Base-by-base conservation (phyloP, 2,113 vertebrate genomes). In the Isurus oxyrinchus region DNA sequence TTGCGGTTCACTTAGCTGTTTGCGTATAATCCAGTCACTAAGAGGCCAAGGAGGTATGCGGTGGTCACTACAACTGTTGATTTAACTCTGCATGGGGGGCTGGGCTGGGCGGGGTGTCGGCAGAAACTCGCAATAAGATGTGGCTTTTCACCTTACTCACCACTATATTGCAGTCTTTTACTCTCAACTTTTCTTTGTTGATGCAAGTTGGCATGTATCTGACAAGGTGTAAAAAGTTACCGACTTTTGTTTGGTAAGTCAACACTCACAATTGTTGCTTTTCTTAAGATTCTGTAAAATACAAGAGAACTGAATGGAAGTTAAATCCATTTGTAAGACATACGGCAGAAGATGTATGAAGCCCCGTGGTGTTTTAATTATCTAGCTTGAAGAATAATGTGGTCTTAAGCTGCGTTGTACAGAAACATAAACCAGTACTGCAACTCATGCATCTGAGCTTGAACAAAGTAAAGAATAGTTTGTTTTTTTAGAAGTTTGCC, bases 1-100 rank as follows among this genome's bases (percentile, higher is more conserved):
- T 66, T 63, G 35, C 61, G 40, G 61, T 66, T 44, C 35, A 40
- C 59, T 66, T 94, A 40, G 35, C 59, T 25, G 59, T 40, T 66
- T 40, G 61, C 44, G 3, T 94, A 59, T n/a, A 40, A 66, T 94
- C 61, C 91, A 94, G 91, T 94, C 91, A 94, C 91, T 94, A 94
- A 94, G 91, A 61, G 53, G 88, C 88, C 88, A 91, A 91, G 88
- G 5, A 94, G 91, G 91, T 66, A 94, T 94, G 91, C 19, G 25
- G 61, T 66, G n/a, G 91, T 94, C 91, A 94, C 35, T 94, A 61
- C 59, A 66, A 94, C 61, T 94, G 59, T 94, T 94, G 91, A 94
- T 94, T 94, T 66, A 94, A 94, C 91, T 66, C 61, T 63, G 35
- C n/a, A 7, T 94, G 91, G 25, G 53, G 21, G 87, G 0, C 35